Evolutionary conservation across 1,140 invertebrate genomes (phyloP).

Genomic region (Argopecten irradians): DNA sequence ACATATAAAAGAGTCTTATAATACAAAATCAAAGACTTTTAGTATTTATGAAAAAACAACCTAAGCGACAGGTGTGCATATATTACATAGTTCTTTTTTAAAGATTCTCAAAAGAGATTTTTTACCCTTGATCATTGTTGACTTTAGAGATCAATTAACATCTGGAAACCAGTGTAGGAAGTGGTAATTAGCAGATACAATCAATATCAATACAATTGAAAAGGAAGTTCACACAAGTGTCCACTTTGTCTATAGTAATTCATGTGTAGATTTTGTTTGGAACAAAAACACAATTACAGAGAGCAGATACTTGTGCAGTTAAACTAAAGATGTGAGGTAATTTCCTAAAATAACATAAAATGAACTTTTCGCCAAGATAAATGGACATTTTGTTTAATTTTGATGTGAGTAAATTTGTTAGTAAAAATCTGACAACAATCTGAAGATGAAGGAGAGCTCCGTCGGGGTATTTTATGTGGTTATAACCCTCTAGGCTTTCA

Average conservation of each 20-base stretch:
- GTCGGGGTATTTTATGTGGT: background rate
- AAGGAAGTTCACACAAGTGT: background rate
- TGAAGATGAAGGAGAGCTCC: background rate
- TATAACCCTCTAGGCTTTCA: background rate
- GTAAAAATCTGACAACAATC: background rate
- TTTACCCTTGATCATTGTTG: background rate
- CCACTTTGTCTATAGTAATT: background rate
- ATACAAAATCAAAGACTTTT: too few species aligned
- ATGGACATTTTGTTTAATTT: slow-evolving; percentile 9
- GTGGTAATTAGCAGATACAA: background rate
- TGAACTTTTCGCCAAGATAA: background rate
- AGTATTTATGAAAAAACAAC: too few species aligned
- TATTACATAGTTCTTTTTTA: too few species aligned
- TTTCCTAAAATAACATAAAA: background rate
- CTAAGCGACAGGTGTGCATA: too few species aligned
- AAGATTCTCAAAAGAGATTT: background rate
- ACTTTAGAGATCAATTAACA: background rate
- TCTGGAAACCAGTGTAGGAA: background rate
- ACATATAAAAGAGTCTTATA: too few species aligned
- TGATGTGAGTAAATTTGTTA: background rate
- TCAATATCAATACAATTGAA: background rate
- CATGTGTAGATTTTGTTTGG: background rate
- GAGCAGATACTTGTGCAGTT: background rate
- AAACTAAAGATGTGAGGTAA: background rate
- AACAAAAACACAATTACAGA: background rate